phyloP scores from a whole-genome alignment of 2,888 invertebrate genomes.

The Tanytarsus gracilentus region DNA sequence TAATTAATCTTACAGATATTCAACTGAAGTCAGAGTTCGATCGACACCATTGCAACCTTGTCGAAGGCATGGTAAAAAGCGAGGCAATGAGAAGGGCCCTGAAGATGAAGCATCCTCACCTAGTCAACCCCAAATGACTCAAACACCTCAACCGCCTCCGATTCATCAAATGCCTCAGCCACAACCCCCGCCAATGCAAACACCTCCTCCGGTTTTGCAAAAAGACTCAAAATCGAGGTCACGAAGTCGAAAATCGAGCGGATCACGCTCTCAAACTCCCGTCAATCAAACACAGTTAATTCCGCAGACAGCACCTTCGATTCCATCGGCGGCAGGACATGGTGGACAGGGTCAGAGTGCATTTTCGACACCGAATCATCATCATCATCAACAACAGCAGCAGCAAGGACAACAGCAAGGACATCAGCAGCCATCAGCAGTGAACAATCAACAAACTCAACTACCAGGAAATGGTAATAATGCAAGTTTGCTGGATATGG shows the following conservation, averaged over 20 bases:
- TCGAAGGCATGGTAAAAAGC: conserved; percentile 66
- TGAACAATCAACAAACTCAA: conserved; percentile 36
- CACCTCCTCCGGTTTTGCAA: conserved; percentile 31
- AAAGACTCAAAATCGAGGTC: conserved; percentile 36
- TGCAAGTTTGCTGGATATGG: conserved; percentile 54
- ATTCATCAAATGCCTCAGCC: conserved; percentile 35
- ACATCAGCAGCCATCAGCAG: conserved; percentile 33
- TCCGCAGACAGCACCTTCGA: neutral
- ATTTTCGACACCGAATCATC: conserved; percentile 41
- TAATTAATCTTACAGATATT: conserved; percentile 53
- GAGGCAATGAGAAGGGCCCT: conserved; percentile 58
- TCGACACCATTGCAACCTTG: conserved; percentile 78
- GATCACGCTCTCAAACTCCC: conserved; percentile 40
- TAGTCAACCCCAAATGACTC: conserved; percentile 30
- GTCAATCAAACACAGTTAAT: conserved; percentile 38
- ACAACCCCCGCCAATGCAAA: conserved; percentile 30
- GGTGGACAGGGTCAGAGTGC: conserved; percentile 38
- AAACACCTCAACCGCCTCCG: conserved; percentile 37
- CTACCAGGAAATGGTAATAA: conserved; percentile 41
- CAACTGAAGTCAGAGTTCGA: conserved; percentile 77
- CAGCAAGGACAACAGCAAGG: conserved; percentile 35
- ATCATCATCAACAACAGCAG: conserved; percentile 35
- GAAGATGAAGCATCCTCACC: conserved; percentile 37
- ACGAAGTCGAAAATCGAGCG: conserved; percentile 35
- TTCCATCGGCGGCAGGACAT: neutral